Conservation (phyloP, 2,797 vertebrate genomes). For the Propithecus deckenii region DNA sequence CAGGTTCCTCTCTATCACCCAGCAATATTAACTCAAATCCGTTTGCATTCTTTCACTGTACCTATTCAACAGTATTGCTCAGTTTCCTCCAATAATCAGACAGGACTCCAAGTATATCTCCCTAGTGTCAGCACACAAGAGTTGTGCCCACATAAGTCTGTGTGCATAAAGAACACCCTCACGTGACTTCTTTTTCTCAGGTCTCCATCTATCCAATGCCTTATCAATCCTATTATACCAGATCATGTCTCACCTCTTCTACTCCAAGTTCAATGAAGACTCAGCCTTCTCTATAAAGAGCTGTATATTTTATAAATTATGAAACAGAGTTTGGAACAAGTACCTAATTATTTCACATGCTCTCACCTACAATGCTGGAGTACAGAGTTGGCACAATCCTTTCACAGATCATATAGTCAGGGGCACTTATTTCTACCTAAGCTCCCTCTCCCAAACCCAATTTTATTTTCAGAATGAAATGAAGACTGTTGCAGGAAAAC, state of each 20-base stretch:
- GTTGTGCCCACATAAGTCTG: background rate
- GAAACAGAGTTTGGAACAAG: background rate
- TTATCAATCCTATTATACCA: background rate
- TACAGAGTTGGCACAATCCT: background rate
- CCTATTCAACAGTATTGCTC: background rate
- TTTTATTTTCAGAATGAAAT: slow-evolving; percentile 1
- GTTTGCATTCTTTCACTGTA: background rate
- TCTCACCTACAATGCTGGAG: background rate
- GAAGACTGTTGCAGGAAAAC: background rate
- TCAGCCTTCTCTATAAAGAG: background rate
- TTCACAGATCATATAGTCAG: background rate
- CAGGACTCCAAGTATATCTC: background rate
- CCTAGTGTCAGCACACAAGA: background rate
- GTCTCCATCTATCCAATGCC: background rate
- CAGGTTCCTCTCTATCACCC: background rate
- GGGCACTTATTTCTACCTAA: background rate
- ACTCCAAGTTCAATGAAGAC: background rate
- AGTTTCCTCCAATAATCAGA: background rate
- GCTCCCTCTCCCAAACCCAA: background rate
- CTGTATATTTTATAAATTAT: background rate
- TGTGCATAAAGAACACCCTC: background rate
- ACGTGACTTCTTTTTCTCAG: background rate
- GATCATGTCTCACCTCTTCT: background rate
- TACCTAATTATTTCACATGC: background rate
- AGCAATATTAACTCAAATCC: background rate